Conservation (phyloP, 1,140 invertebrate species). For the Ganaspis sp. region DNA sequence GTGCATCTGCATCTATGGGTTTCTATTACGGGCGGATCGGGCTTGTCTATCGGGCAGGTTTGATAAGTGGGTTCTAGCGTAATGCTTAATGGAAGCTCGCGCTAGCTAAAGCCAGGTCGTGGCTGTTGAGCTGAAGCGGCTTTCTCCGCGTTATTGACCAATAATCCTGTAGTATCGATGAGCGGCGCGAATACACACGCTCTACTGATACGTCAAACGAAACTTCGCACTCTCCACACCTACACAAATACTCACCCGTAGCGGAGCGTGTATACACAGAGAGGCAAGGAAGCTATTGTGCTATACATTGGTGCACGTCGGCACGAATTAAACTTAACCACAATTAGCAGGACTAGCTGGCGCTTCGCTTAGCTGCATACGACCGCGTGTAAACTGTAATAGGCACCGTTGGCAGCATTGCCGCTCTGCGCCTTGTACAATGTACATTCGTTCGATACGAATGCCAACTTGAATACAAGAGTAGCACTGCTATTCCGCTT, state of each 20-base stretch:
- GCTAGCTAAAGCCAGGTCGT: slow-evolving; percentile 36
- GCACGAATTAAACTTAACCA: slow-evolving; percentile 65
- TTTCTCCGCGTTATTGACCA: slow-evolving; percentile 58
- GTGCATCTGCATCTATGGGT: slow-evolving; percentile 53
- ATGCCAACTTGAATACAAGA: slow-evolving; percentile 52
- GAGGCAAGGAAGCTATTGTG: background rate
- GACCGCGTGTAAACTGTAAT: slow-evolving; percentile 62
- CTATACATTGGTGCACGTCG: slow-evolving; percentile 40
- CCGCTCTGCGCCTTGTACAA: background rate
- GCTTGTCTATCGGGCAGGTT: slow-evolving; percentile 54
- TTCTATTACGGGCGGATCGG: slow-evolving; percentile 34
- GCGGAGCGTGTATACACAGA: background rate
- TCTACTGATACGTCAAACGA: slow-evolving; percentile 32
- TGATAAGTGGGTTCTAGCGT: slow-evolving; percentile 49
- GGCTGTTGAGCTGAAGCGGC: slow-evolving; percentile 40
- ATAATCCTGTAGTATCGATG: slow-evolving; percentile 57
- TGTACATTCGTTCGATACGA: slow-evolving; percentile 11
- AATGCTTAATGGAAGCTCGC: slow-evolving; percentile 41
- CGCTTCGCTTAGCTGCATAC: slow-evolving; percentile 54
- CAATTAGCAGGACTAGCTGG: slow-evolving; percentile 56
- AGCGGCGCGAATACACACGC: slow-evolving; percentile 34
- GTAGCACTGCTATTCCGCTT: slow-evolving; percentile 43
- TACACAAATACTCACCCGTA: background rate
- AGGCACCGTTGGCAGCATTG: slow-evolving; percentile 39
- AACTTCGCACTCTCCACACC: slow-evolving; percentile 3